Base-by-base conservation (phyloP, 2,888 invertebrate genomes). In the Conchocele bisecta region DNA sequence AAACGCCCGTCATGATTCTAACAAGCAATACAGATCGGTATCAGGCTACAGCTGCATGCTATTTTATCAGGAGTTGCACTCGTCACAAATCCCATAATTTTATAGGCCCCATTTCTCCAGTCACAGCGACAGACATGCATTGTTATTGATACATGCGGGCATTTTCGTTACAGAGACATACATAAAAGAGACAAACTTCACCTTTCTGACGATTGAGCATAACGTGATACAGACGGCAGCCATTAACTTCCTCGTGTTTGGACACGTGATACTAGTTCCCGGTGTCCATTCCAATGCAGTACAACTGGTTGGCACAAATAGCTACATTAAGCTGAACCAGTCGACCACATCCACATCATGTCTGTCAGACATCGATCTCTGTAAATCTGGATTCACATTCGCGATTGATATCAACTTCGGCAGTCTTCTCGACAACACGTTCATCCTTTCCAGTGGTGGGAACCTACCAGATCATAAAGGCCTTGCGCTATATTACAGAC, bases 381-480 rank as follows among this genome's bases (percentile, higher is more conserved):
- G 83, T 56, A 53, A 54, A 3, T 59, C 65, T 11, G 83, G 83
- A 0, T 83, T 80, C 24, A 81, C 83, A 0, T 59, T 81, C 5
- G 54, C 53, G 4, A 41, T 81, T 4, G 76, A 83, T 26, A 53
- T 81, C 17, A 77, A 73, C 15, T 79, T 83, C 46, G 56, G 39
- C 3, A 54, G 42, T 17, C 48, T 83, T 7, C 9, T 59, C 1
- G 74, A 81, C 33, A 75, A 79, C 31, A 75, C 80, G 0, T 81
- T 66, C 33, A 75, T 83, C 5, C 54, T 83, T 17, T 80, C 79
- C 5, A 83, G 80, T 48, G 83, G 83, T 9, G 83, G 81, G 3
- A 63, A 78, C 24, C 41, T 76, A 0, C 71, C 71, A 1, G 72
- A 66, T 22, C 56, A 74, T 13, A 66, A 66, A 46, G 84, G 85